phyloP scores from a whole-genome alignment of 1,140 invertebrate genomes.

The Lordiphosa stackelbergi region DNA sequence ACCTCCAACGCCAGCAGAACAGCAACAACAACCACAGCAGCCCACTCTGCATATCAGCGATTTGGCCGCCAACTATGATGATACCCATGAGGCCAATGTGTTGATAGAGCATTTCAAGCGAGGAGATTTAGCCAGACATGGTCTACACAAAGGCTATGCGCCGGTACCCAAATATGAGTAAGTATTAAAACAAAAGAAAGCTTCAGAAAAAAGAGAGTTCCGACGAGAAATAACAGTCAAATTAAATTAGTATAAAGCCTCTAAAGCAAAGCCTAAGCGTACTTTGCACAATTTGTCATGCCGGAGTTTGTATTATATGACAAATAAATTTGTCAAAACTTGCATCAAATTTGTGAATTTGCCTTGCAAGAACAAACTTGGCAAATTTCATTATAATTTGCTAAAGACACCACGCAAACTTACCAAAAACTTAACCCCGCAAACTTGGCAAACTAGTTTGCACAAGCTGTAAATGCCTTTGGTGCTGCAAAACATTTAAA shows the following conservation, averaged over 20 bases:
- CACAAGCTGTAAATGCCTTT: no score
- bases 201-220: no score
- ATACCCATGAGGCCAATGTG: conserved; percentile 62
- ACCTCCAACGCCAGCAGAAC: conserved; percentile 9
- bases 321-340: background rate
- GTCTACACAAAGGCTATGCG: conserved; percentile 67
- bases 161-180: conserved; percentile 73
- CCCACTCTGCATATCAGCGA: conserved; percentile 54
- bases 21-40: conserved; percentile 13
- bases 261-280: no score
- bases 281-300: no score
- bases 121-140: conserved; percentile 60
- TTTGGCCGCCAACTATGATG: conserved; percentile 64
- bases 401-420: no score
- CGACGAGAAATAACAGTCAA: background rate
- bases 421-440: no score
- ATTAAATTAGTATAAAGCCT: background rate
- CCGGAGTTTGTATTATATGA: no score
- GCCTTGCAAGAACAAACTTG: no score
- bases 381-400: no score
- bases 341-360: no score
- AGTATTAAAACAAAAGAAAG: conserved; percentile 25
- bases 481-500: no score
- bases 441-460: no score
- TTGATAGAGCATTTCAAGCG: conserved; percentile 74